A percentile compares a stretch with the other conserved stretches of the same genome.
Conservation (phyloP, 2,797 vertebrate species). For the Oryzias dopingdopingensis region DNA sequence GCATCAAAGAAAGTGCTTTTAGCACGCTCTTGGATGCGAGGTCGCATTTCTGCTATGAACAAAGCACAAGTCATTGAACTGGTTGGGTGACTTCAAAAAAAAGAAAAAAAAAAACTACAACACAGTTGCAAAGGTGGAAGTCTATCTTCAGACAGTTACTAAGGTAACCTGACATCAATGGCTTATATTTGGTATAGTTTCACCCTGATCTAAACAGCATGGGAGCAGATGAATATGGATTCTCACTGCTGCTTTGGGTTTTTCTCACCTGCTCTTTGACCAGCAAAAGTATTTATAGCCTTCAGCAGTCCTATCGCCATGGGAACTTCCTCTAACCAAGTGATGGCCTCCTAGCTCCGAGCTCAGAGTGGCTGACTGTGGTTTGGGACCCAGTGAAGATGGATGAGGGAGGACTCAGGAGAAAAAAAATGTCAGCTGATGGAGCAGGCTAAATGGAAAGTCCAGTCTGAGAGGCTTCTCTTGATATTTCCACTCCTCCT, state of each 20-base stretch:
- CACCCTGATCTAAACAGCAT: constrained; percentile 14
- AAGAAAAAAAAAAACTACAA: no score
- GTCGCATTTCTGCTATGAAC: no score
- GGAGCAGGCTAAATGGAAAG: constrained; percentile 19
- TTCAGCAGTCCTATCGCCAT: constrained; percentile 46
- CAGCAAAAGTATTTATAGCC: constrained; percentile 61
- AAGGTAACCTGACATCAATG: not conserved
- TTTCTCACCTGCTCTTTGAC: constrained; percentile 64
- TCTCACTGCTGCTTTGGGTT: constrained; percentile 24
- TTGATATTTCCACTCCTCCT: constrained; percentile 13
- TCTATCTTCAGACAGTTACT: no score
- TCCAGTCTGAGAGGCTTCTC: constrained; percentile 17
- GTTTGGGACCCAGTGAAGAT: constrained; percentile 24
- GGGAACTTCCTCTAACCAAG: constrained; percentile 64
- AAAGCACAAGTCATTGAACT: no score
- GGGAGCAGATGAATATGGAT: constrained; percentile 34
- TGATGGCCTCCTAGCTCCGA: constrained; percentile 32
- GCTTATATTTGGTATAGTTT: not conserved
- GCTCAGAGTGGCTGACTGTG: constrained; percentile 30
- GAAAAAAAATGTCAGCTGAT: constrained; percentile 24
- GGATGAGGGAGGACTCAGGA: constrained; percentile 10
- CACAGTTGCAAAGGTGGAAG: no score
- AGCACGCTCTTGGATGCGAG: no score
- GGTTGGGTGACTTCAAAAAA: no score
- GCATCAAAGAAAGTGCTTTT: no score